phyloP scores from a whole-genome alignment of 2,113 vertebrate genomes.

The Monarcha castaneiventris region DNA sequence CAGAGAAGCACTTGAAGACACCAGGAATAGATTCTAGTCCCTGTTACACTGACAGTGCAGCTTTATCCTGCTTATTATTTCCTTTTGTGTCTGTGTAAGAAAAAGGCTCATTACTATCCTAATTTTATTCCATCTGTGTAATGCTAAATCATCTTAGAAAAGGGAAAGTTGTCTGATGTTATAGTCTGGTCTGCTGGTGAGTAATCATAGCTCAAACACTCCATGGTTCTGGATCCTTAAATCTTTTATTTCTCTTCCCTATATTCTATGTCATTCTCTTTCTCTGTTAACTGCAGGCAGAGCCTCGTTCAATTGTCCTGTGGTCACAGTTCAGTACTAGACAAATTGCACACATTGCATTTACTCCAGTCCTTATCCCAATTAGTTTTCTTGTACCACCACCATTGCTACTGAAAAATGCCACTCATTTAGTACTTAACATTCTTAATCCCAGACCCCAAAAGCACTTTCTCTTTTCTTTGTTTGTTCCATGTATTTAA shows the following conservation, averaged over 20 bases:
- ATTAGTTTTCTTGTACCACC: not conserved
- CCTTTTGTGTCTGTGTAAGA: not conserved
- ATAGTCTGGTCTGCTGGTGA: not conserved
- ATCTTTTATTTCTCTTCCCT: not conserved
- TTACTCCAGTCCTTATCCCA: not conserved
- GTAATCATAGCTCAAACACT: not conserved
- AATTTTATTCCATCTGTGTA: not conserved
- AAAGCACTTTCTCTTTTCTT: not conserved
- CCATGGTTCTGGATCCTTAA: not conserved
- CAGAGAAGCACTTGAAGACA: not conserved
- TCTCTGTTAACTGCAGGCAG: not conserved
- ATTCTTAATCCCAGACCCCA: not conserved
- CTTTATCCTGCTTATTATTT: not conserved
- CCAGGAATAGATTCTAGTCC: not conserved
- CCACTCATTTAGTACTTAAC: not conserved
- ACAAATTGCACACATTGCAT: not conserved
- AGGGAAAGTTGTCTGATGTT: not conserved
- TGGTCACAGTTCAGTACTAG: not conserved
- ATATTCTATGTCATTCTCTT: not conserved
- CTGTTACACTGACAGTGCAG: not conserved
- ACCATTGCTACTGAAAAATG: not conserved
- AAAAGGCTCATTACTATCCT: not conserved
- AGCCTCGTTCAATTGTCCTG: not conserved
- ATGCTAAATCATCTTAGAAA: not conserved
- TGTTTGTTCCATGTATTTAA: not conserved